Evolutionary conservation across 2,888 invertebrate genomes (phyloP), one percentile per base, ranked within the genome.

Genomic region (Exephanes ischioxanthus): DNA sequence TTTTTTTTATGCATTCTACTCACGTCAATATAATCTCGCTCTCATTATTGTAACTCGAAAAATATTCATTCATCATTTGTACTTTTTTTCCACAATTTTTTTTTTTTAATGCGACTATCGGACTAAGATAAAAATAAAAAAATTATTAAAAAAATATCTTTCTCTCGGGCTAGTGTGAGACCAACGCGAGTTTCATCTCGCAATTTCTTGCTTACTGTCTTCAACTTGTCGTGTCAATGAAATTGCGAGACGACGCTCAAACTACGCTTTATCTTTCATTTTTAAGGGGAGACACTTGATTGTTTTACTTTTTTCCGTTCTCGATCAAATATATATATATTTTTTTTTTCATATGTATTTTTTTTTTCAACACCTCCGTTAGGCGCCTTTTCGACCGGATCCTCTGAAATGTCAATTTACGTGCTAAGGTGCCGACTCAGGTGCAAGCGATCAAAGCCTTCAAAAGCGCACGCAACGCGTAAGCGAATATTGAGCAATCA

Each of bases 401-500:
- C 63, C 77, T 83, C 81, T 80, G 84, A 81, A 83, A 83, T 80
- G 16, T 80, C 78, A 78, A 80, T 84, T 85, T 70, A 80, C 86
- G 86, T 85, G 86, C 84, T 80, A 86, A 85, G 75, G 86, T 87
- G 85, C 84, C 83, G 86, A 86, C 83, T 86, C 86, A 84, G 68
- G 58, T 85, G 87, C 87, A 87, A 87, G 84, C 83, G 79, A 11
- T 79, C 79, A 76, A 87, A 87, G 86, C 86, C 70, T 82, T 79
- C 33, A 81, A 76, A 86, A 84, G 84, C 80, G 82, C 76, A 86
- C 80, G 84, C 84, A 79, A 82, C 83, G 86, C 86, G 83, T 85
- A 87, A 87, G 87, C 87, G 87, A 84, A 87, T 87, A 79, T 86
- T 80, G 87, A 86, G 85, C 84, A 86, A 84, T 84, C 77, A 86